A percentile compares a stretch with the other conserved stretches of the same genome.
Conservation (phyloP, 2,113 vertebrate genomes). For the Synchiropus splendidus region DNA sequence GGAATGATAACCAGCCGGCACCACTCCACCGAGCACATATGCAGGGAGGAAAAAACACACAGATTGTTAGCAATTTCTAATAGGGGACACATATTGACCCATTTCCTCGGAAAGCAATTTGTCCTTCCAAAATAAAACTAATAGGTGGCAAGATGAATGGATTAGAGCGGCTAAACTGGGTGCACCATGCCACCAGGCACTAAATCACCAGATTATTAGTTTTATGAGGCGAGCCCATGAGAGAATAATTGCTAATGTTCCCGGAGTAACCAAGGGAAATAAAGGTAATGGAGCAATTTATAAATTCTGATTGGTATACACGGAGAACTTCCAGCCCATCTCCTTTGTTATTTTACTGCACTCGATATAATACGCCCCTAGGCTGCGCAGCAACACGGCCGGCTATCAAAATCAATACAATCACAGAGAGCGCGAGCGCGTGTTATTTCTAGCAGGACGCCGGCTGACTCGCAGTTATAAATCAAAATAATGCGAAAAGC, state of each 20-base stretch:
- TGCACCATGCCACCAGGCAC: conserved; percentile 63
- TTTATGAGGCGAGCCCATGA: conserved; percentile 71
- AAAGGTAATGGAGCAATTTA: conserved; percentile 79
- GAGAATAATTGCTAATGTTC: conserved; percentile 81
- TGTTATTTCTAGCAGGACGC: conserved; percentile 62
- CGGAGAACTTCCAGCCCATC: conserved; percentile 74
- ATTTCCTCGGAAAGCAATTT: conserved; percentile 74
- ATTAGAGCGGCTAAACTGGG: conserved; percentile 61
- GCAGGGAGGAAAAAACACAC: conserved; percentile 41
- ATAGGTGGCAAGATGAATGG: conserved; percentile 77
- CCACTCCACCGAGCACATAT: conserved; percentile 41
- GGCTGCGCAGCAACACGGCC: conserved; percentile 53
- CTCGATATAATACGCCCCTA: conserved; percentile 64
- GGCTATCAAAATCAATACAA: conserved; percentile 69
- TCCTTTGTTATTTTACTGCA: conserved; percentile 71
- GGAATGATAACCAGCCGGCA: conserved; percentile 57
- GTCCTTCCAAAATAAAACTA: conserved; percentile 73
- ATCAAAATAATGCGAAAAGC: conserved; percentile 60
- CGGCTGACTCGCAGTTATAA: conserved; percentile 55
- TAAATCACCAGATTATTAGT: conserved; percentile 80
- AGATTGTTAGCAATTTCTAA: conserved; percentile 67
- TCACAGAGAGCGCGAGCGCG: conserved; percentile 47
- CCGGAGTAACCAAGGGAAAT: conserved; percentile 76
- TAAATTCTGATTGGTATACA: conserved; percentile 80
- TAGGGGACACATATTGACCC: conserved; percentile 71